Evolutionary conservation across 2,888 invertebrate species (phyloP), one percentile per base, ranked within the genome.

Genomic region (Bellardia pandia): DNA sequence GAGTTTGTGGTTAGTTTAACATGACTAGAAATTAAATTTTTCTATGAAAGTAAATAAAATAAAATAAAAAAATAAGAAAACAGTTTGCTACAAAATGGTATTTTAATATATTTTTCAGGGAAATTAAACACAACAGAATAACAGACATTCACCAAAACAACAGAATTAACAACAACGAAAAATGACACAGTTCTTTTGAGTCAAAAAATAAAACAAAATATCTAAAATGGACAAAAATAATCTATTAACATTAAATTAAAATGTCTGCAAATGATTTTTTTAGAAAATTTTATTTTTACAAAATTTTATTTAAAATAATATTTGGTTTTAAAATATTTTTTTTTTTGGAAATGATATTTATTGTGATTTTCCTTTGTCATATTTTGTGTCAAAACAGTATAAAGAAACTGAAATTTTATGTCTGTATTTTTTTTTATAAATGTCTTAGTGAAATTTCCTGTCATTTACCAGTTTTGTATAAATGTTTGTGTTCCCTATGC

Each of bases 241-340:
- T 78, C 60, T 69, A 58, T 69, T 69, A 78, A 60, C 69, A 60
- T 78, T 60, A 78, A 78, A 78, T 4, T 48, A 48, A 69, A 78
- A 78, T 78, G 69, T 78, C 69, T 78, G 69, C 51, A 78, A 69
- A 69, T 58, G 33, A 78, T 48, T 58, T 69, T 69, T 14, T 14
- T 51, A 13, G n/a, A n/a, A n/a, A n/a, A n/a, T n/a, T 51, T 14
- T 14, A 1, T n/a, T 51, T 51, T 51, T 11, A 2, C 14, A 51
- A 51, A 51, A 51, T 51, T 51, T 14, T 51, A 1, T n/a, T 51
- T 51, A 14, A 51, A 51, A 51, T 51, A 51, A 51, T 51, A 51
- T 51, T 51, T 45, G 6, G 37, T 37, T 45, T 11, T 45, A 45
- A 8, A 40, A 45, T 1, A 45, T 1, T 11, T 11, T 45, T 45